Percentiles rank a stretch among this genome's conserved stretches.
phyloP scores from a whole-genome alignment of 2,888 invertebrate species.

The Lottia gigantea region DNA sequence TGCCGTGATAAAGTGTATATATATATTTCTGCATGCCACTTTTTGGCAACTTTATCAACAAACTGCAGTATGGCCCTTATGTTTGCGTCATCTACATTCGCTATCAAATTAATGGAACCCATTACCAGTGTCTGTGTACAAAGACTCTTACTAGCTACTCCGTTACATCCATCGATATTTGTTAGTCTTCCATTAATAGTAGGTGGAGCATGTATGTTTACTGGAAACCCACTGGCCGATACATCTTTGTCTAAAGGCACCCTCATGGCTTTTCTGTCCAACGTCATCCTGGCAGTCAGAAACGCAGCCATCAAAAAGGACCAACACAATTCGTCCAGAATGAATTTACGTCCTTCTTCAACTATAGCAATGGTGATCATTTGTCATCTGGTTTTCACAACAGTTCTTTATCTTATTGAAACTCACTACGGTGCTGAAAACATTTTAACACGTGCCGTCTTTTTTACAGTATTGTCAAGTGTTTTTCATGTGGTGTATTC shows the following conservation, averaged over 20 bases:
- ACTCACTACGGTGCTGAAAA: too few species aligned
- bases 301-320: too few species aligned
- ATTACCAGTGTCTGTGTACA: constrained; percentile 35
- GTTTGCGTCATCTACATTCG: constrained; percentile 39
- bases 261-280: constrained; percentile 36
- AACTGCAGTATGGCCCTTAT: constrained; percentile 38
- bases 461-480: too few species aligned
- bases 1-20: background rate
- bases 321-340: too few species aligned
- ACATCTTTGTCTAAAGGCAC: constrained; percentile 26
- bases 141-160: constrained; percentile 24
- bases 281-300: constrained; percentile 35
- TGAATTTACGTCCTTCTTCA: too few species aligned
- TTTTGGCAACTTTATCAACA: constrained; percentile 36
- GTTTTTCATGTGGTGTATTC: too few species aligned
- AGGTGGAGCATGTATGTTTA: constrained; percentile 33
- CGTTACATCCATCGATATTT: constrained; percentile 22
- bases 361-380: too few species aligned
- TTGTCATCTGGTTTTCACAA: too few species aligned
- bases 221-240: constrained; percentile 24
- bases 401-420: too few species aligned
- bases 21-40: constrained; percentile 21
- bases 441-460: too few species aligned
- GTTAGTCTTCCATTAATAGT: constrained; percentile 36
- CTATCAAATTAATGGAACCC: constrained; percentile 44